Base-by-base conservation (phyloP, 2,888 invertebrate species). In the Tenodera sinensis region DNA sequence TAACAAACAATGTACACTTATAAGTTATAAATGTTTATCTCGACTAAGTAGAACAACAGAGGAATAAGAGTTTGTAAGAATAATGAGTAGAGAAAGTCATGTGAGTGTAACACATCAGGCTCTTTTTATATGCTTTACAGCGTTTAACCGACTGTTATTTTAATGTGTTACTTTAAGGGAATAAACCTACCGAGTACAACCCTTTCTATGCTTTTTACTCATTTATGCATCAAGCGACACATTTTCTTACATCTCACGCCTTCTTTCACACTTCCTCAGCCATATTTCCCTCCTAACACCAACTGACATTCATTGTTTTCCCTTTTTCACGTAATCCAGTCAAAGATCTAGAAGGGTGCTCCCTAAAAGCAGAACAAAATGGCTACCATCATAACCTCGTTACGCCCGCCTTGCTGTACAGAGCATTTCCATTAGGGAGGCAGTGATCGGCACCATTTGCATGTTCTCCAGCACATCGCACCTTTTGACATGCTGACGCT, bases 331-430 rank as follows among this genome's bases (percentile, higher is more conserved):
- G 83, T 87, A 87, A 87, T 87, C 87, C 87, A 9, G 15, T 34
- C 87, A 83, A 87, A 87, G 87, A 87, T 20, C 87, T 30, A 27
- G 87, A n/a, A 42, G 82, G 71, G 27, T 42, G 42, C n/a, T 85
- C 15, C 47, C 89, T 89, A 89, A 89, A 89, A 89, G 89, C 89
- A 28, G 54, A 54, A 88, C 88, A 88, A 88, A 88, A 88, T 88
- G 88, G 89, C 85, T 30, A 81, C 89, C 81, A 83, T 89, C 89
- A 89, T 89, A 89, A 89, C 89, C 85, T 85, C 85, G 85, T 89
- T 89, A 89, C 85, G 71, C 85, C 84, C 47, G 25, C 54, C 20
- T 71, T 71, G 54, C 54, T 71, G 89, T 84, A 89, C 89, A 89
- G 89, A n/a, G 84, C 28, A 89, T 89, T 89, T 89, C 89, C 89